Evolutionary conservation across 2,797 vertebrate genomes (phyloP).

Genomic region (Lepus oiostolus): DNA sequence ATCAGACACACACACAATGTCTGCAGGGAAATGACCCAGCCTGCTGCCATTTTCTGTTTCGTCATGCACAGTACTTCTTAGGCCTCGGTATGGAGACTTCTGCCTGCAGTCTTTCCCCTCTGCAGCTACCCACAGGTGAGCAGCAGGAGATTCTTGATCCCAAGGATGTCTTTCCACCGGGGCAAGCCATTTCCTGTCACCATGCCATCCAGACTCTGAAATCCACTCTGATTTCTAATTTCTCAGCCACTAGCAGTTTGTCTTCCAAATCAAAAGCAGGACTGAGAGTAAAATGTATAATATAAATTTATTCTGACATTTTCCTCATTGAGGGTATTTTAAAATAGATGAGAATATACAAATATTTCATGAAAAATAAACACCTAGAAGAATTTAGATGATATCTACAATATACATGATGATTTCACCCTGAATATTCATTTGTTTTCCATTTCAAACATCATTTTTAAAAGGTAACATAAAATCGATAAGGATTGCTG

Average conservation of each 20-base stretch:
- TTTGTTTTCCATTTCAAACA: conserved; percentile 66
- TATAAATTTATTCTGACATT: conserved; percentile 77
- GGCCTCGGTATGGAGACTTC: conserved; percentile 2
- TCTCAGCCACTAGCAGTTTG: not conserved
- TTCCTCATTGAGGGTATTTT: conserved; percentile 67
- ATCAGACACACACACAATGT: not conserved
- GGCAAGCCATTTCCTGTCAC: not conserved
- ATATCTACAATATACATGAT: conserved; percentile 74
- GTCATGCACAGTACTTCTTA: not conserved
- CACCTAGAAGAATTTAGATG: conserved; percentile 67
- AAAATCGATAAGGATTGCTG: conserved; percentile 40
- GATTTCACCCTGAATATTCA: conserved; percentile 63
- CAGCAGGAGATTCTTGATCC: not conserved
- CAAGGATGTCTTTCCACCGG: not conserved
- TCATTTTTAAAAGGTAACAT: conserved; percentile 65
- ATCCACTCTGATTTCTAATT: not conserved
- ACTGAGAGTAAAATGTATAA: conserved; percentile 23
- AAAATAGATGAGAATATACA: conserved; percentile 74
- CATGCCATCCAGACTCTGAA: not conserved
- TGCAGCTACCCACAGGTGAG: not conserved
- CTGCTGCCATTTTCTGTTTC: not conserved
- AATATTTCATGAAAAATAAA: conserved; percentile 78
- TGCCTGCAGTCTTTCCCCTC: not conserved
- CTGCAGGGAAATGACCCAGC: not conserved
- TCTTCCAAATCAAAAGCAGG: conserved; percentile 46